Conservation (phyloP, 2,113 vertebrate genomes). For the Enhydra lutris region DNA sequence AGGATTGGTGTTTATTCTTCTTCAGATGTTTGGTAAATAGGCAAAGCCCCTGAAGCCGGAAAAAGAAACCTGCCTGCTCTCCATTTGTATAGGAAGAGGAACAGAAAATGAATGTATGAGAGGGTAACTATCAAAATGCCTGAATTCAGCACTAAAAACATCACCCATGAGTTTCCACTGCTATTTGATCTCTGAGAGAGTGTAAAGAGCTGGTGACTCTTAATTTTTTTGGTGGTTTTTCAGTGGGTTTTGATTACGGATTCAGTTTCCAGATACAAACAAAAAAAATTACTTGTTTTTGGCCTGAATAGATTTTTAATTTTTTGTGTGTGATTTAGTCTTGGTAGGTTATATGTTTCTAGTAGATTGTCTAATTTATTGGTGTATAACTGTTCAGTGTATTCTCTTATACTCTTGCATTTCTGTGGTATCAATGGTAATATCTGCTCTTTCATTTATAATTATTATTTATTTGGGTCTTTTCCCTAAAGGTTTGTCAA, state of each 20-base stretch:
- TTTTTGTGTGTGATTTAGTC: neutral
- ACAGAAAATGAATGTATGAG: neutral
- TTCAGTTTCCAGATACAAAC: neutral
- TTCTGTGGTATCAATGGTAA: neutral
- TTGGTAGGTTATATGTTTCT: neutral
- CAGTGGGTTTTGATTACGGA: neutral
- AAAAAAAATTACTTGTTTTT: neutral
- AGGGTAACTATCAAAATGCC: slow-evolving; percentile 3
- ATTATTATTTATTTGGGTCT: neutral
- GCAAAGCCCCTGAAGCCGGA: neutral
- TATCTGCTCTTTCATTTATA: neutral
- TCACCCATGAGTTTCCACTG: slow-evolving; percentile 19
- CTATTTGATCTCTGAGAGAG: slow-evolving; percentile 9
- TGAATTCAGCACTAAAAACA: neutral
- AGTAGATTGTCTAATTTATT: neutral
- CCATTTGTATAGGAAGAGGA: neutral
- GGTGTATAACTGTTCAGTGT: neutral
- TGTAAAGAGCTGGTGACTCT: neutral
- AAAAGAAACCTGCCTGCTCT: neutral
- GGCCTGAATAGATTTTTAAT: neutral
- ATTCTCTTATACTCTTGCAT: neutral
- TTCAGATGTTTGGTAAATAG: neutral
- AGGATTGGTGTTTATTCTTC: neutral
- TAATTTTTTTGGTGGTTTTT: neutral
- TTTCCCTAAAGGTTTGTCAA: neutral